Evolutionary conservation across 2,888 invertebrate genomes (phyloP).

Genomic region (Drosophila siamana): DNA sequence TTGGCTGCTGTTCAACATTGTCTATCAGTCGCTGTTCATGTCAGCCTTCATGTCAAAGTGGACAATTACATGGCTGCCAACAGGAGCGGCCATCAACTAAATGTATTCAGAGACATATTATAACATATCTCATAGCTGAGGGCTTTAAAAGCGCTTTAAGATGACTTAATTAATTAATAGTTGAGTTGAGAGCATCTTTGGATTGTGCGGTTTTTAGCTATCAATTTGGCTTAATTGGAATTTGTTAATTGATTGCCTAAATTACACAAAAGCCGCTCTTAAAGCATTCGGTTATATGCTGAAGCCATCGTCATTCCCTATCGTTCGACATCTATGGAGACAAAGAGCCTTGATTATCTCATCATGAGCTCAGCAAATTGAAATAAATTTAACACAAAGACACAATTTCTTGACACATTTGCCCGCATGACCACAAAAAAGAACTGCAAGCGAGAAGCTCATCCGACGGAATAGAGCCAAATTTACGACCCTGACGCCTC

Average conservation of each 20-base stretch:
- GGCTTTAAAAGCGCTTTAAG: not conserved
- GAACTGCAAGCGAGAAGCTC: not conserved
- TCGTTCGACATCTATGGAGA: constrained; percentile 26
- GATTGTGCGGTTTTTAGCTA: not conserved
- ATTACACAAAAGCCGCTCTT: not conserved
- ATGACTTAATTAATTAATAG: not conserved
- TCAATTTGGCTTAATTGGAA: not conserved
- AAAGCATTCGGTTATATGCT: not conserved
- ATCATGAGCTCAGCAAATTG: constrained; percentile 54
- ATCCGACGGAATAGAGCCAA: constrained; percentile 27
- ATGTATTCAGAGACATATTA: not conserved
- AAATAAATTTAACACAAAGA: constrained; percentile 42
- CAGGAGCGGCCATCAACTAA: constrained; percentile 4
- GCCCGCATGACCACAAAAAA: constrained; percentile 26
- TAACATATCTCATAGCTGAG: not conserved
- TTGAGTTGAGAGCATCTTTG: not conserved
- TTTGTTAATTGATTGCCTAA: constrained; percentile 1
- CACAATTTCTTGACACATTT: constrained; percentile 45
- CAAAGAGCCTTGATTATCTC: constrained; percentile 46
- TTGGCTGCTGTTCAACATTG: constrained; percentile 22
- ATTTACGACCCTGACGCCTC: constrained; percentile 55
- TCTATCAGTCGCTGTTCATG: constrained; percentile 14
- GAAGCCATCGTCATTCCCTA: not conserved
- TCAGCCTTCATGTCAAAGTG: constrained; percentile 30
- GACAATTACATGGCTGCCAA: constrained; percentile 48